These are phyloP conservation scores for Pecten maximus DNA, from an alignment of 2,888 invertebrate genomes.

Conservation along the genomic window DNA sequence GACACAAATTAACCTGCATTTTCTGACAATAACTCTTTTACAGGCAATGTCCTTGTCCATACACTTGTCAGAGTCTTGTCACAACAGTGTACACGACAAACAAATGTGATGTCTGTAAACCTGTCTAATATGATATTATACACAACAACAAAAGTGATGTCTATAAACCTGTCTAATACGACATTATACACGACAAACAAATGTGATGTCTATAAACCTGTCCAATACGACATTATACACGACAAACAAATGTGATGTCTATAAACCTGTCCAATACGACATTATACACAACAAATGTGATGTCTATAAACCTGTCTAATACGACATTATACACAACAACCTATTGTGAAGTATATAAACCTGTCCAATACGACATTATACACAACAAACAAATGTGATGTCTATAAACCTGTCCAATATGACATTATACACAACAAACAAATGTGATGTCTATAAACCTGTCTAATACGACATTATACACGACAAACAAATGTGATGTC, in stretches of 20 bases:
- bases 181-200: neutral
- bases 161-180: neutral
- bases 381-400: too few relatives aligned
- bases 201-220: neutral
- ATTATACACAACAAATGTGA: neutral
- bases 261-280: neutral
- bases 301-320: neutral
- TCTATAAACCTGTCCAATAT: too few relatives aligned
- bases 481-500: too few relatives aligned
- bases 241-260: neutral
- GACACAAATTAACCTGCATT: neutral
- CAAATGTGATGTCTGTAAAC: neutral
- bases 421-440: too few relatives aligned
- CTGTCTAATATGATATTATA: neutral
- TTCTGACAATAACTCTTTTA: neutral
- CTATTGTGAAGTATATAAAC: too few relatives aligned
- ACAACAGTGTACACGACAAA: neutral
- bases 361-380: too few relatives aligned
- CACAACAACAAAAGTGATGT: neutral
- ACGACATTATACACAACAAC: too few relatives aligned
- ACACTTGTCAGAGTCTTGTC: neutral
- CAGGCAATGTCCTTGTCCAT: neutral
- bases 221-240: neutral
- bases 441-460: too few relatives aligned
- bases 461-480: too few relatives aligned